Percentiles rank a stretch among this genome's conserved stretches.
Evolutionary conservation across 2,113 vertebrate genomes (phyloP).

Genomic region (Paralichthys olivaceus): DNA sequence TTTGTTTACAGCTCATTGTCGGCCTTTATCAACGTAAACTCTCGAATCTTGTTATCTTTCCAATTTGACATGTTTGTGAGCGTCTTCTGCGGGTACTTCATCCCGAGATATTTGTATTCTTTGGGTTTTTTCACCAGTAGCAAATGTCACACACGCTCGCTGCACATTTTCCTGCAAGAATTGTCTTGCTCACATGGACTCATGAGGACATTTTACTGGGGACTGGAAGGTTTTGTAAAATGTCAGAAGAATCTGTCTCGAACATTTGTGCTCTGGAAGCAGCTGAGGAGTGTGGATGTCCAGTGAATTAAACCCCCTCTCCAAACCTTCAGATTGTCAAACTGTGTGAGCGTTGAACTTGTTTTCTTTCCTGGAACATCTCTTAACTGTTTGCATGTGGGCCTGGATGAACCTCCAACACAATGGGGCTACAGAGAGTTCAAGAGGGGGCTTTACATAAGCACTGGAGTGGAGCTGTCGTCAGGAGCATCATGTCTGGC

Average conservation of each 20-base stretch:
- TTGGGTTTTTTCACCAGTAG: too few species aligned
- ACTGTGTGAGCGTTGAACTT: not conserved
- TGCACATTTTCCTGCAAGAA: too few species aligned
- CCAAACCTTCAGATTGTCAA: not conserved
- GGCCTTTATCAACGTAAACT: too few species aligned
- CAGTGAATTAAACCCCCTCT: not conserved
- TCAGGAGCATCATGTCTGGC: slow-evolving; percentile 43
- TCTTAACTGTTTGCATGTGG: slow-evolving; percentile 7
- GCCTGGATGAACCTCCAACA: slow-evolving; percentile 9
- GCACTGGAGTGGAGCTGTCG: slow-evolving; percentile 1
- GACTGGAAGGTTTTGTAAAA: not conserved
- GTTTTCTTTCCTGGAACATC: slow-evolving; percentile 19
- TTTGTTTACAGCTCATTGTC: too few species aligned
- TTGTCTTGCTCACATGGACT: too few species aligned
- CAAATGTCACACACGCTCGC: too few species aligned
- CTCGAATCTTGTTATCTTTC: too few species aligned
- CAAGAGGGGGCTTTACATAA: slow-evolving; percentile 24
- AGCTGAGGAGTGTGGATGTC: not conserved
- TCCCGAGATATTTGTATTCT: not conserved
- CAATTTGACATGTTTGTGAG: too few species aligned
- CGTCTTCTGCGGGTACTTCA: too few species aligned
- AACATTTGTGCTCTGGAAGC: not conserved
- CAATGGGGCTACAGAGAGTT: slow-evolving; percentile 21
- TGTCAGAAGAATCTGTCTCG: too few species aligned
- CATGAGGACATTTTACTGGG: too few species aligned